Base-by-base conservation (phyloP, 1,140 invertebrate species). In the Cyclina sinensis region DNA sequence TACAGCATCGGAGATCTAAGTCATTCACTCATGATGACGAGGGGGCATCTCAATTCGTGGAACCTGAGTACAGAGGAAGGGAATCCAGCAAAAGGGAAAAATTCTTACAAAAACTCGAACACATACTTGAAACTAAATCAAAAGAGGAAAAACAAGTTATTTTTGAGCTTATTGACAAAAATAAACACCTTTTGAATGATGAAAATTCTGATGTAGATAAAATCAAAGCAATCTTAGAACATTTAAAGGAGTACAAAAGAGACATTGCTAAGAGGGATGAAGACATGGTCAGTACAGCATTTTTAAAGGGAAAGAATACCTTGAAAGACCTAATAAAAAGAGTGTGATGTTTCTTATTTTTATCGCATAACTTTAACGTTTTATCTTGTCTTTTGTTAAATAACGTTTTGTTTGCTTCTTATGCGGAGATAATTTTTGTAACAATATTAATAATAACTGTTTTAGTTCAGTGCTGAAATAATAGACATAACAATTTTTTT, bases 1-100 rank as follows among this genome's bases (percentile, higher is more conserved):
- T 43, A 1, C 18, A 65, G 35, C 59, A 68, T 39, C 7, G 37
- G 2, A 57, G 54, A 81, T 65, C 37, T 9, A 62, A 65, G 32
- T 35, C 12, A 43, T 27, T 46, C 59, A 30, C 30, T 4, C 79
- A 81, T 18, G 79, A 65, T 27, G 54, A 81, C 7, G 48, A 81
- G 7, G 46, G 27, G 11, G 21, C 35, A 30, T 35, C 32, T 78
- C 65, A 30, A 11, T 70, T 16, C 16, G 7, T 70, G 27, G 32
- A 35, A 32, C 27, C 59, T 4, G 24, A 65, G 24, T 32, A 65
- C 5, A 65, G 27, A 30, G n/a, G n/a, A 57, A 57, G 21, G 3
- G 18, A 21, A 9, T 57, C 21, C 24, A 27, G 5, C 54, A 70
- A 18, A 4, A 70, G 37, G n/a, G 2, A 4, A 14, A 32, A 70